These are phyloP conservation scores for Chaetodon trifasciatus DNA, from an alignment of 2,797 vertebrate species.

Conservation along the genomic window DNA sequence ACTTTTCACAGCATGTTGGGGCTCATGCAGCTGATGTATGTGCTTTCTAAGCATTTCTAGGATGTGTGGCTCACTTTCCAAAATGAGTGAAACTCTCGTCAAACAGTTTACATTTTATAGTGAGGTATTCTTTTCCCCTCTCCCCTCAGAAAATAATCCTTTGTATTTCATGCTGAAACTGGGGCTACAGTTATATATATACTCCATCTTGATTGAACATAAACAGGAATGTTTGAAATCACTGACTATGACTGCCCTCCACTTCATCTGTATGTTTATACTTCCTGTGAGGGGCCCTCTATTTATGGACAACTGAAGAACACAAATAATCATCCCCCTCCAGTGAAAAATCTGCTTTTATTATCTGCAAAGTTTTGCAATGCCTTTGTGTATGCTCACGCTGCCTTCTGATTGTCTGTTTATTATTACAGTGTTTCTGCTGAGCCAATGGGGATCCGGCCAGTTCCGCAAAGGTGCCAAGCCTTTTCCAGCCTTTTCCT, in stretches of 20 bases:
- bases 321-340: constrained; percentile 96
- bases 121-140: constrained; percentile 46
- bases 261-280: constrained; percentile 94
- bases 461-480: constrained; percentile 94
- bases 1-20: constrained; percentile 7
- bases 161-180: constrained; percentile 62
- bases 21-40: constrained; percentile 4
- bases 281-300: constrained; percentile 94
- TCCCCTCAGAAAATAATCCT: constrained; percentile 66
- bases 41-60: constrained; percentile 23
- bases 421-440: constrained; percentile 95
- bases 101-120: constrained; percentile 68
- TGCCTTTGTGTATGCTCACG: constrained; percentile 94
- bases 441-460: constrained; percentile 93
- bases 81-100: constrained; percentile 58
- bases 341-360: constrained; percentile 96
- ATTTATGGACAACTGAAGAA: constrained; percentile 96
- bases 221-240: constrained; percentile 94
- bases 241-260: constrained; percentile 92
- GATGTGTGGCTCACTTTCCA: constrained; percentile 44
- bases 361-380: constrained; percentile 94
- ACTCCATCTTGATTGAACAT: constrained; percentile 94
- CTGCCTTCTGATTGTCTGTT: constrained; percentile 98
- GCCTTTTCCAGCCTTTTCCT: constrained; percentile 91
- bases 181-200: constrained; percentile 77